A percentile compares a stretch with the other conserved stretches of the same genome.
Conservation (phyloP, 2,113 vertebrate species). For the Xenopus borealis region DNA sequence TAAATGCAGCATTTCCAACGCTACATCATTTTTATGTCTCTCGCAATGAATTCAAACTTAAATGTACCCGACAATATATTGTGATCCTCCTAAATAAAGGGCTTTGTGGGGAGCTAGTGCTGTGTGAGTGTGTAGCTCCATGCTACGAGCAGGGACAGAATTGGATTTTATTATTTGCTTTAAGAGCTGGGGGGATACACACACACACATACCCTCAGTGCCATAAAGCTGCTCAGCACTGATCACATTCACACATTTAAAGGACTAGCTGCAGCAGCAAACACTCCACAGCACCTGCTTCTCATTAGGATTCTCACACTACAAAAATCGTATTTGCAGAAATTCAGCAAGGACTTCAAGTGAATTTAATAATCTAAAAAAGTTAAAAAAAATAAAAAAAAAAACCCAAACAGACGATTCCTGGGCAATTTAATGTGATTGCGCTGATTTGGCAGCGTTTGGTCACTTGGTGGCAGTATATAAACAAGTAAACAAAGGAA, state of each 20-base stretch:
- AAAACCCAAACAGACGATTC: not conserved
- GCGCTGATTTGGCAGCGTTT: conserved; percentile 62
- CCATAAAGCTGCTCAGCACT: not conserved
- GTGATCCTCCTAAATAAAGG: conserved; percentile 13
- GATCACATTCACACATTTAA: not conserved
- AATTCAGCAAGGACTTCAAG: not conserved
- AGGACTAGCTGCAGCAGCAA: not conserved
- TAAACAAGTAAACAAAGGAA: conserved; percentile 63
- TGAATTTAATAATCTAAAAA: not conserved
- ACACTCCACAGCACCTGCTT: not conserved
- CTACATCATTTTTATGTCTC: conserved; percentile 24
- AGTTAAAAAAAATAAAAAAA: too few relatives aligned
- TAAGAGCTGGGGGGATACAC: not conserved
- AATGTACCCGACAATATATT: not conserved
- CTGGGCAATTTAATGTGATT: conserved; percentile 22
- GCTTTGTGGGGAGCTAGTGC: not conserved
- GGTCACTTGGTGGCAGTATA: conserved; percentile 73
- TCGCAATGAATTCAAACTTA: conserved; percentile 21
- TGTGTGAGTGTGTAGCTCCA: too few relatives aligned
- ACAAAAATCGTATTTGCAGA: not conserved
- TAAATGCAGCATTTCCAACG: conserved; percentile 17
- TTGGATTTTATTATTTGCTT: not conserved
- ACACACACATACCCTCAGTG: not conserved
- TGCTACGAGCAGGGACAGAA: not conserved
- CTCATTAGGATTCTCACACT: conserved; percentile 9